phyloP scores from a whole-genome alignment of 1,140 invertebrate genomes.

The Marisa cornuarietis region DNA sequence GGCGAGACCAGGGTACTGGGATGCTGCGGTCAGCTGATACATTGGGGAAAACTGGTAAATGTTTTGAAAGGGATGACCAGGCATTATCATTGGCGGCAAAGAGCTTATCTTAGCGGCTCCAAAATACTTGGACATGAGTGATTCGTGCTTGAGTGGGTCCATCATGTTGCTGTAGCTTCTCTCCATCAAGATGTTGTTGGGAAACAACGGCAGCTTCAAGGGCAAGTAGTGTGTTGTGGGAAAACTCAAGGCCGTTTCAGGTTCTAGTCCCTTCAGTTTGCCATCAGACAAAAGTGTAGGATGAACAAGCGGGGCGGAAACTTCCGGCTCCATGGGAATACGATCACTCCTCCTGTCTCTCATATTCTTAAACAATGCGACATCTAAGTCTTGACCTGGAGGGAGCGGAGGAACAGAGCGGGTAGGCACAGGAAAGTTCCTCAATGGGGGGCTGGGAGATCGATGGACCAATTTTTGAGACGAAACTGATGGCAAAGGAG shows the following conservation, averaged over 20 bases:
- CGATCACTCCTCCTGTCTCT: slow-evolving; percentile 45
- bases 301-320: slow-evolving; percentile 3
- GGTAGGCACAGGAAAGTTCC: slow-evolving; percentile 4
- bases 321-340: not conserved
- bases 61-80: slow-evolving; percentile 22
- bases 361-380: slow-evolving; percentile 54
- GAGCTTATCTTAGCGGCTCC: slow-evolving; percentile 22
- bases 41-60: slow-evolving; percentile 49
- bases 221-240: slow-evolving; percentile 23
- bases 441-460: no score
- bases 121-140: slow-evolving; percentile 25
- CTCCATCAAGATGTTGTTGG: slow-evolving; percentile 28
- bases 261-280: slow-evolving; percentile 9
- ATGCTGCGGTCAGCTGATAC: slow-evolving; percentile 42
- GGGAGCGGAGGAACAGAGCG: slow-evolving; percentile 37
- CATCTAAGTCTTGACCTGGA: slow-evolving; percentile 46
- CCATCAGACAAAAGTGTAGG: slow-evolving; percentile 9
- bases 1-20: slow-evolving; percentile 50
- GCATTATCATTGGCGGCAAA: slow-evolving; percentile 21
- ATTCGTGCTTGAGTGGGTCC: slow-evolving; percentile 39
- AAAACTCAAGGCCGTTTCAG: slow-evolving; percentile 1
- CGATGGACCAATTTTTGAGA: no score
- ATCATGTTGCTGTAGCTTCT: slow-evolving; percentile 35
- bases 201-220: slow-evolving; percentile 37
- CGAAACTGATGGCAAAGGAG: no score